These are phyloP conservation scores for Mimumesa dahlbomi DNA, from an alignment of 2,888 invertebrate genomes.

Conservation along the genomic window DNA sequence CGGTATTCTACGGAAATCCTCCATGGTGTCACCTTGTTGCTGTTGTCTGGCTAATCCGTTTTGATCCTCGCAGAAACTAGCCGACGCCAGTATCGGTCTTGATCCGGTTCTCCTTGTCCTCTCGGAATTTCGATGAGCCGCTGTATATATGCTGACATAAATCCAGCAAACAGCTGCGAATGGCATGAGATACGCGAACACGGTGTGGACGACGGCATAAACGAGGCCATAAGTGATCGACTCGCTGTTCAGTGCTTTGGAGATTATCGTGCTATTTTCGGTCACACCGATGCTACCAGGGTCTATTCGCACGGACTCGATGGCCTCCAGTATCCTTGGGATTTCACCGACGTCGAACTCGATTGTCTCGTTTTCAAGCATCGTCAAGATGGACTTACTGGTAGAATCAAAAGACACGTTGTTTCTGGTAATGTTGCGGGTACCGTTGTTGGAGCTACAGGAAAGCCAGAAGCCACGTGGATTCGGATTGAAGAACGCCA, in stretches of 20 bases:
- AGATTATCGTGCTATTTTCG: constrained; percentile 51
- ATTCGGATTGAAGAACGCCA: constrained; percentile 81
- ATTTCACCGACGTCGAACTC: constrained; percentile 4
- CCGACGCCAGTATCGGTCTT: constrained; percentile 73
- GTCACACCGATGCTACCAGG: constrained; percentile 29
- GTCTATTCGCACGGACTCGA: constrained; percentile 18
- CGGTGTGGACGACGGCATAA: constrained; percentile 80
- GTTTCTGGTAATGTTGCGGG: constrained; percentile 9
- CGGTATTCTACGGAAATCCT: constrained; percentile 74
- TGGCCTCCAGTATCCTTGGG: background rate
- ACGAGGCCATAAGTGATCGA: constrained; percentile 77
- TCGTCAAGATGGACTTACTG: constrained; percentile 37
- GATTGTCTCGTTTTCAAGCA: constrained; percentile 50
- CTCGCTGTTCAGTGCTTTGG: constrained; percentile 34
- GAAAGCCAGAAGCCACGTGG: constrained; percentile 81
- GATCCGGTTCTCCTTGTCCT: constrained; percentile 81
- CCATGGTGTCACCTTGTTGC: constrained; percentile 52
- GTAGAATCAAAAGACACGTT: background rate
- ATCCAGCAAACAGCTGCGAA: constrained; percentile 86
- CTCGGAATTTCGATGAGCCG: constrained; percentile 87
- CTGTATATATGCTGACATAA: constrained; percentile 88
- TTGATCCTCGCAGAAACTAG: constrained; percentile 75
- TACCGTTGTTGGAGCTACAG: constrained; percentile 64
- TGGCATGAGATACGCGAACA: constrained; percentile 82
- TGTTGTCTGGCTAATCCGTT: constrained; percentile 63